Base-by-base conservation (phyloP, 1,140 invertebrate genomes). In the Polypedilum pembai region DNA sequence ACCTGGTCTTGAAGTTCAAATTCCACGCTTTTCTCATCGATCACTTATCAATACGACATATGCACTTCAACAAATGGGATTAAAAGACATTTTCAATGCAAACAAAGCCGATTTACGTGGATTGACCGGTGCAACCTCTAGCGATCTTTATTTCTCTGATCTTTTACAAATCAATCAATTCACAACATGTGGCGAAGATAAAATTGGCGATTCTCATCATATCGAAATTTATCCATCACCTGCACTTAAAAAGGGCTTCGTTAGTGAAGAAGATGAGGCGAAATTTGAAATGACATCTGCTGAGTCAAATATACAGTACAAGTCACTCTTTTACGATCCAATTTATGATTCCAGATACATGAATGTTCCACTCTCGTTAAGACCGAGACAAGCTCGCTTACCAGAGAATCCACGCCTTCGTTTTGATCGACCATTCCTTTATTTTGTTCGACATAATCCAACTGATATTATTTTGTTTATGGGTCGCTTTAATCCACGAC, bases 381-480 rank as follows among this genome's bases (percentile, higher is more conserved):
- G 89, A 41, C 89, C 89, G 7, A 82, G 90, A 76, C 90, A 92
- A 79, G 89, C 89, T 0, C 85, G 91, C 66, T 78, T 88, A 0
- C 88, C 89, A 0, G 88, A 92, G 66, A 87, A 87, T 24, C 88
- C 89, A 1, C 85, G 91, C 78, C 85, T 94, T 76, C 88, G 91
- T 78, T 90, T 93, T 78, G 92, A 94, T 76, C 86, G 92, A 78
- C 92, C 93, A 1, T 94, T 94, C 84, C 83, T 94, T 4, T 94
- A 92, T 79, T 91, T 93, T 76, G 90, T 94, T 12, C 85, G 92
- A 78, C 93, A 94, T 79, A 94, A 94, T 82, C 93, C 92, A 2
- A 91, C 92, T 7, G 92, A 92, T 75, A 87, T 94, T 83, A 92
- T 94, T 77, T 83, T 94, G 45, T 91, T 92, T 79, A 92, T 93